Base-by-base conservation (phyloP, 2,113 vertebrate genomes). In the Pterocles gutturalis region DNA sequence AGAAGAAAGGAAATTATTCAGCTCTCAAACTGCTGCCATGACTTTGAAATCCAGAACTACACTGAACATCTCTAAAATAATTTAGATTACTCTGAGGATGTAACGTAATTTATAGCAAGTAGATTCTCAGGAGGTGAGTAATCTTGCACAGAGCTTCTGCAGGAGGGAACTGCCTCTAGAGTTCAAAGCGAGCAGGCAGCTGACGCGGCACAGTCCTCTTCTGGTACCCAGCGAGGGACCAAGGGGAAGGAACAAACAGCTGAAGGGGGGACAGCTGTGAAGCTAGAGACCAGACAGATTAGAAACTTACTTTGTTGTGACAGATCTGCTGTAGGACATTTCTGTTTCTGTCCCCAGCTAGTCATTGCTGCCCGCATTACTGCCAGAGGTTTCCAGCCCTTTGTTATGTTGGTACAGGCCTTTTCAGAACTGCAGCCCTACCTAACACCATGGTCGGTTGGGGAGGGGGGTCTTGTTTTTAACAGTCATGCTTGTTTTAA, bases 191-290 rank as follows among this genome's bases (percentile, higher is more conserved):
- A 90, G 33, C 26, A 84, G 64, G 34, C 45, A 82, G 73, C 36
- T 78, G 61, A 43, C 0, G 0, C 26, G 1, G 1, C 69, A 48
- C 5, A 54, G 7, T 31, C 28, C 25, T 49, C 54, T 64, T 55
- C 45, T 0, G 2, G 60, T 36, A 46, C 48, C 41, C n/a, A 62
- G 15, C 54, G 48, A 26, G 45, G 38, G 29, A 61, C 8, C 2
- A 4, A 13, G 10, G 5, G 14, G 8, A 16, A 64, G 82, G 10
- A 87, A 31, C 22, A 77, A 80, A 77, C 20, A 84, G 77, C 73
- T 87, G 60, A 36, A 58, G 26, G 0, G 10, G 9, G 17, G 17
- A 58, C 24, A 65, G 13, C 20, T 61, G 29, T 17, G 54, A 73
- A 87, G 21, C 13, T 67, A 48, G 57, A 64, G 72, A 87, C 33